These are phyloP conservation scores for Paramuricea clavata DNA, from an alignment of 92 coral and sea anemone species.

Conservation along the genomic window DNA sequence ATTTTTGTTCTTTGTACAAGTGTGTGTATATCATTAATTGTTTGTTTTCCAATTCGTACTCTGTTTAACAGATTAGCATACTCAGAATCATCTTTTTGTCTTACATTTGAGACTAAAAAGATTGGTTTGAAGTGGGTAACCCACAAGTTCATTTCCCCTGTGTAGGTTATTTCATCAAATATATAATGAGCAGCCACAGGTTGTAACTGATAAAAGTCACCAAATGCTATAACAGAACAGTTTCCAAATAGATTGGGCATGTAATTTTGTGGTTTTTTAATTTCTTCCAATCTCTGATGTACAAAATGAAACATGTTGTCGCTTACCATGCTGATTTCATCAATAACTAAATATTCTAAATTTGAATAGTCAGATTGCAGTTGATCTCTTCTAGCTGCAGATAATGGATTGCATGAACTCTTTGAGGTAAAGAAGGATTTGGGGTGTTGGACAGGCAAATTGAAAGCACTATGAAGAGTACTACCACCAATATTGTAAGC, in stretches of 20 bases:
- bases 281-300: conserved; percentile 42
- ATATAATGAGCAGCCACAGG: conserved; percentile 50
- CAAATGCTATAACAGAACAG: conserved; percentile 52
- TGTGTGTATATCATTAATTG: conserved; percentile 13
- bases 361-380: conserved; percentile 42
- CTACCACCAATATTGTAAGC: conserved; percentile 42
- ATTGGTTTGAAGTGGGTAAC: conserved; percentile 49
- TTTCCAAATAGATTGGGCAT: conserved; percentile 34
- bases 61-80: conserved; percentile 59
- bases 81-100: conserved; percentile 34
- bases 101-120: conserved; percentile 50
- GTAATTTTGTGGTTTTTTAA: conserved; percentile 11
- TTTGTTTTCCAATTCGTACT: conserved; percentile 34
- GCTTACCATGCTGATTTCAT: conserved; percentile 61
- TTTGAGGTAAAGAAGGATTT: conserved; percentile 11
- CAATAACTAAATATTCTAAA: conserved; percentile 46
- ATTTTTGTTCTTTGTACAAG: conserved; percentile 27
- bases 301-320: conserved; percentile 47
- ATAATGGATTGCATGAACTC: conserved; percentile 33
- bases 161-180: conserved; percentile 15
- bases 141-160: conserved; percentile 42
- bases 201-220: conserved; percentile 49
- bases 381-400: conserved; percentile 45
- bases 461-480: conserved; percentile 48
- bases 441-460: conserved; percentile 55